These are phyloP conservation scores for Temnothorax nylanderi DNA, from an alignment of 1,140 invertebrate species.

Conservation along the genomic window DNA sequence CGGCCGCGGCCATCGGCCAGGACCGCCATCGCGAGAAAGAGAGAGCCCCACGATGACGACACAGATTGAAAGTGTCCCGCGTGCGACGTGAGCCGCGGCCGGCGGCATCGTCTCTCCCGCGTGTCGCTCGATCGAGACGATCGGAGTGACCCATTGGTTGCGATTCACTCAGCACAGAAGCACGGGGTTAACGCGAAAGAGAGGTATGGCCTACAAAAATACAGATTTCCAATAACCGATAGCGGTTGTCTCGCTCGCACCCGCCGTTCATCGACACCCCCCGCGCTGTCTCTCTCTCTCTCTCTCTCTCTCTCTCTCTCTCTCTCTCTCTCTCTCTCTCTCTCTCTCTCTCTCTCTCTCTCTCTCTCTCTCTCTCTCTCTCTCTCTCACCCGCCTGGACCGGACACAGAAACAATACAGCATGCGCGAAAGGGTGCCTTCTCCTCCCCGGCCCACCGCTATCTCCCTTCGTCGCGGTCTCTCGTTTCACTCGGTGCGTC, in stretches of 20 bases:
- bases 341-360: background rate
- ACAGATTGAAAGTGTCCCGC: constrained; percentile 65
- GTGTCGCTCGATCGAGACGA: constrained; percentile 72
- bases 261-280: constrained; percentile 30
- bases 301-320: no score
- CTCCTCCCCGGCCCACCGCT: constrained; percentile 55
- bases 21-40: background rate
- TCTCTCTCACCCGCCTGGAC: background rate
- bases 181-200: constrained; percentile 65
- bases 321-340: background rate
- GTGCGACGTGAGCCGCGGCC: constrained; percentile 12
- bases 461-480: constrained; percentile 34
- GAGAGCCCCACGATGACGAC: constrained; percentile 2
- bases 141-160: constrained; percentile 77
- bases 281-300: background rate
- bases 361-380: background rate
- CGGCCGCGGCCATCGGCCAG: constrained; percentile 6
- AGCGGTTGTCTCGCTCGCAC: constrained; percentile 60
- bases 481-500: constrained; percentile 47
- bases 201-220: constrained; percentile 82
- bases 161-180: constrained; percentile 66
- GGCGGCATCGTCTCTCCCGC: constrained; percentile 24
- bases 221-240: constrained; percentile 85
- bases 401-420: constrained; percentile 78
- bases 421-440: constrained; percentile 58